Conservation (phyloP, 2,113 vertebrate genomes). For the Zonotrichia leucophrys region DNA sequence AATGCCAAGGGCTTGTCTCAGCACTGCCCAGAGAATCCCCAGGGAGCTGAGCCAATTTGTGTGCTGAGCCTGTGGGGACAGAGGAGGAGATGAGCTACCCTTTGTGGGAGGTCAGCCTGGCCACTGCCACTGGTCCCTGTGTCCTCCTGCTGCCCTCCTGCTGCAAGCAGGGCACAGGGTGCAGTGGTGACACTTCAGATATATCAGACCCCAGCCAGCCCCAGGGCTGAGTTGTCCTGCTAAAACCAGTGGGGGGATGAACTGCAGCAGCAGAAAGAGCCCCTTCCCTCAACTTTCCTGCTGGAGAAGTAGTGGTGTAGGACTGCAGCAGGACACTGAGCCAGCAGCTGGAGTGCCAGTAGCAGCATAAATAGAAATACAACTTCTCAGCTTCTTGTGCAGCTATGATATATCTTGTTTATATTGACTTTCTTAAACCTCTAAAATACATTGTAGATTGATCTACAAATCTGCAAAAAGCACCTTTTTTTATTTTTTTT, state of each 20-base stretch:
- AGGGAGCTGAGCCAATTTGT: not conserved
- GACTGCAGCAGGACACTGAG: not conserved
- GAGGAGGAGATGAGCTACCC: not conserved
- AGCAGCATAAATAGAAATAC: constrained; percentile 19
- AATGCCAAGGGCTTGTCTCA: not conserved
- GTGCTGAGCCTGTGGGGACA: not conserved
- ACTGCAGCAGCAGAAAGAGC: not conserved
- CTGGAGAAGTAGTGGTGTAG: not conserved
- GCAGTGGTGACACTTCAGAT: not conserved
- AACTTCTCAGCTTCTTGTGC: not conserved
- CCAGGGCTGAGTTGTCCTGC: not conserved
- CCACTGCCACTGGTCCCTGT: not conserved
- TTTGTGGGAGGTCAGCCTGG: not conserved
- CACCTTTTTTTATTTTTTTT: not conserved
- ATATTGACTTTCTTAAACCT: constrained; percentile 66
- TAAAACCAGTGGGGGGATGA: accelerated
- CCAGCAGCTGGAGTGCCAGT: not conserved
- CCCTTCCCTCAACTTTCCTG: not conserved
- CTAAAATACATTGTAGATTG: constrained; percentile 61
- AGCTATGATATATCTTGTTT: constrained; percentile 60
- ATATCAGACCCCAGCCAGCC: not conserved
- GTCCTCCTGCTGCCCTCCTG: not conserved
- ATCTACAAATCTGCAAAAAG: constrained; percentile 65
- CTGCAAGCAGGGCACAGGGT: not conserved
- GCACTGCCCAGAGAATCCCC: not conserved